These are phyloP conservation scores for Lethocerus indicus DNA, from an alignment of 1,140 invertebrate genomes.

Conservation along the genomic window DNA sequence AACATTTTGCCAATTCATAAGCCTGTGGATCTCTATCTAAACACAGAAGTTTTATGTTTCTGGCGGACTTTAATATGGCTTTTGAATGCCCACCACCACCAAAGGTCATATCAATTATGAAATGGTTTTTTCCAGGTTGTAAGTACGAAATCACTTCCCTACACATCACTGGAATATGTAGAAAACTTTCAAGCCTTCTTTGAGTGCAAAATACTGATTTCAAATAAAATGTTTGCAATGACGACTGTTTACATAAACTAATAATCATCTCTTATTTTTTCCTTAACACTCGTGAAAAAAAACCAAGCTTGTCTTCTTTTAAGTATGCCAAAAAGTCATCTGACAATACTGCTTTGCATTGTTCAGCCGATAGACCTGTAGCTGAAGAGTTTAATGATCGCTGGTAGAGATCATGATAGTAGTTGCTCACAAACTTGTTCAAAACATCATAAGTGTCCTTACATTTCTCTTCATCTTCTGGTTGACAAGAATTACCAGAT, in stretches of 20 bases:
- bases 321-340: constrained; percentile 41
- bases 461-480: constrained; percentile 36
- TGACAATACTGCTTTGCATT: constrained; percentile 51
- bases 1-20: constrained; percentile 40
- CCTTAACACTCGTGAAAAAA: constrained; percentile 5
- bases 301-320: constrained; percentile 11
- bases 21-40: constrained; percentile 77
- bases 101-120: constrained; percentile 81
- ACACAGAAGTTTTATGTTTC: constrained; percentile 47
- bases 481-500: constrained; percentile 31
- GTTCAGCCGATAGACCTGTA: constrained; percentile 44
- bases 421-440: constrained; percentile 46
- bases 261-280: neutral
- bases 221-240: constrained; percentile 2
- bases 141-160: constrained; percentile 50
- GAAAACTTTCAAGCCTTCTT: constrained; percentile 8
- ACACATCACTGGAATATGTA: constrained; percentile 52
- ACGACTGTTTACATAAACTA: neutral
- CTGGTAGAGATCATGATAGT: constrained; percentile 45
- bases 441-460: constrained; percentile 45
- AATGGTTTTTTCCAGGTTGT: constrained; percentile 36
- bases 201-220: neutral
- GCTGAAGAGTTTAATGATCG: constrained; percentile 36
- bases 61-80: constrained; percentile 34
- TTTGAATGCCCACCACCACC: constrained; percentile 79